Base-by-base conservation (phyloP, 2,888 invertebrate species). In the Thecophora atra region DNA sequence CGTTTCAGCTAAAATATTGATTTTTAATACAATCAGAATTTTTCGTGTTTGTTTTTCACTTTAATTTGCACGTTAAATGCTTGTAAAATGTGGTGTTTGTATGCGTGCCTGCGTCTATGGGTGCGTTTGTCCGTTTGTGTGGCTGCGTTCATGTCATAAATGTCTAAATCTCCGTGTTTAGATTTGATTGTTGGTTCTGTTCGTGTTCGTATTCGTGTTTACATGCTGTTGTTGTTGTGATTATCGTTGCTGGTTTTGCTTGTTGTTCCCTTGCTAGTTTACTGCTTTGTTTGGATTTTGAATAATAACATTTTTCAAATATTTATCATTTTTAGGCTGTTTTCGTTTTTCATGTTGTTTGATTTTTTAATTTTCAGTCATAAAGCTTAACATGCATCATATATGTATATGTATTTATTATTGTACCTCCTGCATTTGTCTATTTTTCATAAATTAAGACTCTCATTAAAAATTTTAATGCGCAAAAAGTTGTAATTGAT, bases 151-250 rank as follows among this genome's bases (percentile, higher is more conserved):
- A 30, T 60, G 60, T 37, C 30, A 60, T 60, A 60, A 60, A 60
- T 60, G 60, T 60, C 37, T 60, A 30, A 60, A 60, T 28, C 11
- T 60, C n/a, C 17, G 19, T n/a, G 30, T 30, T 30, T 17, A 60
- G n/a, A 44, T 15, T 64, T 64, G 64, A 47, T 26, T 44, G 44
- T 47, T 66, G 51, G 51, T 52, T 24, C 1, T 63, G 44, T 13
- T 15, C 52, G 67, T 65, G 44, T 67, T 17, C 54, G 66, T 66
- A 30, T 30, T 52, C 42, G 30, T 63, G 63, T 63, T 19, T 11
- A 30, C 65, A 30, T 28, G 37, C 30, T 60, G 21, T 17, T 60
- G 28, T 60, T 60, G 26, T 60, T 30, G n/a, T 30, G 28, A 6
- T 1, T 60, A 17, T 60, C 5, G n/a, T 30, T 60, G 4, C 5